Percentiles rank a stretch among this genome's conserved stretches.
Conservation (phyloP, 1,140 invertebrate species). For the Protaetia brevitarsis region DNA sequence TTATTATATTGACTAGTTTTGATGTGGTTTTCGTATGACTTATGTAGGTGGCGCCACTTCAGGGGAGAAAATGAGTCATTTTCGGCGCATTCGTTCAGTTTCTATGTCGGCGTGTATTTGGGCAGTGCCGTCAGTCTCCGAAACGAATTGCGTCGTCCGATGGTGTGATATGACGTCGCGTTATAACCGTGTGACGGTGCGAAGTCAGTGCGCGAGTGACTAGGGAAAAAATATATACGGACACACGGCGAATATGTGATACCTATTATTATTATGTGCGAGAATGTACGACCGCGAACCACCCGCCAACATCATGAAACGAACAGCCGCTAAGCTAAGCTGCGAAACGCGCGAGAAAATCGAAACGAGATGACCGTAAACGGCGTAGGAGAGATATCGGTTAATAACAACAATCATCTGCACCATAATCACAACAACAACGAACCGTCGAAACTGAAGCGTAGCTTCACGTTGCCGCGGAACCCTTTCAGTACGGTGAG, state of each 20-base stretch:
- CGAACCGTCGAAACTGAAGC: slow-evolving; percentile 44
- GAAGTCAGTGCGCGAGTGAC: not conserved
- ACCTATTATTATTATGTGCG: slow-evolving; percentile 8
- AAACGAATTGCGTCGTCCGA: no score
- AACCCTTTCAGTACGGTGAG: slow-evolving; percentile 59
- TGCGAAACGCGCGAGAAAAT: slow-evolving; percentile 2
- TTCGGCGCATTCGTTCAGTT: no score
- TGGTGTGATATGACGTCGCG: no score
- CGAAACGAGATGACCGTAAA: slow-evolving; percentile 16
- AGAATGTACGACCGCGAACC: not conserved
- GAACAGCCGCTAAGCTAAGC: not conserved
- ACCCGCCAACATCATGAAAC: not conserved
- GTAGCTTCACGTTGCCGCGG: slow-evolving; percentile 63
- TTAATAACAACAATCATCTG: not conserved
- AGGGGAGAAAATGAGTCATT: no score
- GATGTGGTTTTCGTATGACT: no score
- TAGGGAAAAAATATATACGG: not conserved
- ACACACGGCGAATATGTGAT: not conserved
- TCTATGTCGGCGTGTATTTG: no score
- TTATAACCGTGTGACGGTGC: no score
- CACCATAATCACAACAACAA: not conserved
- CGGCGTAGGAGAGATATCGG: not conserved
- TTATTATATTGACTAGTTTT: no score
- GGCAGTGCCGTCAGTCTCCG: no score
- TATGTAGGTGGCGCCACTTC: no score